Evolutionary conservation across 1,140 invertebrate species (phyloP).

Genomic region (Hermetia illucens): DNA sequence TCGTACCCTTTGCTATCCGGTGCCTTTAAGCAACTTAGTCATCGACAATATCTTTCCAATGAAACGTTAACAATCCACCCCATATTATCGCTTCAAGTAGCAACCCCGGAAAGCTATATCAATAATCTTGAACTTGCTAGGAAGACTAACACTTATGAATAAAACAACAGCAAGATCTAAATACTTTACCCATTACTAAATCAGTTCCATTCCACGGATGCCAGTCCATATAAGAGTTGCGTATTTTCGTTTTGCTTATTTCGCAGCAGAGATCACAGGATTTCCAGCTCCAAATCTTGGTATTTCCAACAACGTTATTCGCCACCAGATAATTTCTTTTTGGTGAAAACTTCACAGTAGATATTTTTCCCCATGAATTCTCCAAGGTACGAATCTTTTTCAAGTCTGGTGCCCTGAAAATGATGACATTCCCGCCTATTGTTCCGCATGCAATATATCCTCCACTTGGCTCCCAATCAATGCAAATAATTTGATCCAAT

Average conservation of each 20-base stretch:
- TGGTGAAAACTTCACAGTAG: conserved; percentile 15
- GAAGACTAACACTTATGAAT: too few species aligned
- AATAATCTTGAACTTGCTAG: too few species aligned
- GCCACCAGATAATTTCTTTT: conserved; percentile 18
- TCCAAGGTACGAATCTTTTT: conserved; percentile 10
- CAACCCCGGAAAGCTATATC: too few species aligned
- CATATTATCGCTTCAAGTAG: too few species aligned
- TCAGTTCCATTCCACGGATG: conserved; percentile 24
- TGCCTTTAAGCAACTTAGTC: too few species aligned
- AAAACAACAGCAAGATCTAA: too few species aligned
- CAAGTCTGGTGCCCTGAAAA: conserved; percentile 10
- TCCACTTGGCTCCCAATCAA: conserved; percentile 17
- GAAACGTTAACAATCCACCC: too few species aligned
- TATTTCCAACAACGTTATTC: conserved; percentile 15
- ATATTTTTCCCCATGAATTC: conserved; percentile 9
- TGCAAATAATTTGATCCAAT: too few species aligned
- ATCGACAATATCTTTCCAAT: too few species aligned
- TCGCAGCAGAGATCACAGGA: conserved; percentile 5
- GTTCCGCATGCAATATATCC: conserved; percentile 18
- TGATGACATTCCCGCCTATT: conserved; percentile 10
- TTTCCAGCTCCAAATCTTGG: conserved; percentile 15
- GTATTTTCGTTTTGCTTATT: conserved; percentile 4
- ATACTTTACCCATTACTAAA: conserved; percentile 17
- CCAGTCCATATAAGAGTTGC: conserved; percentile 19
- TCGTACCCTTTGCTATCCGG: too few species aligned